Base-by-base conservation (phyloP, 2,797 vertebrate genomes). In the Peromyscus nudipes region DNA sequence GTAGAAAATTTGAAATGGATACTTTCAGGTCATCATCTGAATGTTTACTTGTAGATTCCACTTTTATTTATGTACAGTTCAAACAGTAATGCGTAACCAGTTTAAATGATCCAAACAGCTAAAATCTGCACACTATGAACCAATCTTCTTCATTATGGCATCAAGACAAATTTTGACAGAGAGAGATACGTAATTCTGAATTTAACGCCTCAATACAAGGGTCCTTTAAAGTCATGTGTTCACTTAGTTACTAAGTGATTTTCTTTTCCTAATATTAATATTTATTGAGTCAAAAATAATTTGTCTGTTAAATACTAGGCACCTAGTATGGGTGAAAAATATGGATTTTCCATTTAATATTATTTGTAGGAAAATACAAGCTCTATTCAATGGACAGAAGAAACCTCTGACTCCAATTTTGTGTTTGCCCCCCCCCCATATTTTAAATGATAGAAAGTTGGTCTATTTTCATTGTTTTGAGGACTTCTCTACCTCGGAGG, bases 271-370 rank as follows among this genome's bases (percentile, higher is more conserved):
- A 49, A 49, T 71, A 89, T 52, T 52, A 93, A 52, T 64, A 71
- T 95, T 89, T 91, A 81, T 86, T 94, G 21, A 94, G 49, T 96
- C 29, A 69, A 95, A 89, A 83, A 60, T 55, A 85, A 49, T 71
- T 90, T 92, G 1, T 93, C 27, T 96, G 93, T 91, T 92, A 60
- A 75, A 43, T 92, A 88, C 14, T 52, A 79, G 65, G 6, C 34
- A 6, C 9, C 4, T 73, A 0, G 25, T 65, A 3, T 83, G 57
- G 6, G 60, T 71, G 10, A 65, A 79, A 89, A 88, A 69, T 40
- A 2, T 9, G 0, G 5, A 19, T 60, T 94, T 93, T 27, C 55
- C 43, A 64, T 71, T 89, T 92, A 67, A 69, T 73, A n/a, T 67
- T 75, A 80, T 91, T 92, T 93, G 52, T 34, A 75, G 7, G 86